Conservation (phyloP, 2,888 invertebrate genomes). For the Drosophila pegasa region DNA sequence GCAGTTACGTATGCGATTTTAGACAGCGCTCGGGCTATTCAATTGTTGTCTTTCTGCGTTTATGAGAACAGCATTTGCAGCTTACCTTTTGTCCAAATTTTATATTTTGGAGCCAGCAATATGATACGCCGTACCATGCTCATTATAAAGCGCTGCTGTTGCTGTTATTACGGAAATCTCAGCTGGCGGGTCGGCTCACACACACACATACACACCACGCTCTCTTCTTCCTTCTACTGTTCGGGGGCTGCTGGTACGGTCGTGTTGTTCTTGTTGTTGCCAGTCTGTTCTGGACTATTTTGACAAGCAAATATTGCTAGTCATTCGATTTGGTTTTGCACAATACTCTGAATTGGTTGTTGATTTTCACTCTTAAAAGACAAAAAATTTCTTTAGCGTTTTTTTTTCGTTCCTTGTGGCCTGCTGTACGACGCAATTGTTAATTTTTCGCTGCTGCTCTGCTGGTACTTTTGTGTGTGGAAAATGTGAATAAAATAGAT, state of each 20-base stretch:
- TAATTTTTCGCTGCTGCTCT: conserved; percentile 58
- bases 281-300: conserved; percentile 44
- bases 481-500: conserved; percentile 77
- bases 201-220: conserved; percentile 12
- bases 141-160: conserved; percentile 58
- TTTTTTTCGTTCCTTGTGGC: conserved; percentile 15
- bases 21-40: conserved; percentile 53
- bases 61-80: conserved; percentile 22
- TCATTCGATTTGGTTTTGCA: conserved; percentile 42
- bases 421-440: conserved; percentile 67
- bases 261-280: conserved; percentile 23
- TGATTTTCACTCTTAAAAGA: conserved; percentile 10
- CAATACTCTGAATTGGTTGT: conserved; percentile 7
- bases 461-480: conserved; percentile 57
- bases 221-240: conserved; percentile 33
- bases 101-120: conserved; percentile 79
- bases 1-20: conserved; percentile 77
- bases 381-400: conserved; percentile 15
- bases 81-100: conserved; percentile 81
- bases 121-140: conserved; percentile 82
- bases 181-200: conserved; percentile 55
- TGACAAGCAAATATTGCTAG: conserved; percentile 44
- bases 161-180: conserved; percentile 53
- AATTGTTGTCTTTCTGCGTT: conserved; percentile 8
- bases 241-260: conserved; percentile 8